These are phyloP conservation scores for Dasypolia templi DNA, from an alignment of 2,888 invertebrate species.

Conservation along the genomic window DNA sequence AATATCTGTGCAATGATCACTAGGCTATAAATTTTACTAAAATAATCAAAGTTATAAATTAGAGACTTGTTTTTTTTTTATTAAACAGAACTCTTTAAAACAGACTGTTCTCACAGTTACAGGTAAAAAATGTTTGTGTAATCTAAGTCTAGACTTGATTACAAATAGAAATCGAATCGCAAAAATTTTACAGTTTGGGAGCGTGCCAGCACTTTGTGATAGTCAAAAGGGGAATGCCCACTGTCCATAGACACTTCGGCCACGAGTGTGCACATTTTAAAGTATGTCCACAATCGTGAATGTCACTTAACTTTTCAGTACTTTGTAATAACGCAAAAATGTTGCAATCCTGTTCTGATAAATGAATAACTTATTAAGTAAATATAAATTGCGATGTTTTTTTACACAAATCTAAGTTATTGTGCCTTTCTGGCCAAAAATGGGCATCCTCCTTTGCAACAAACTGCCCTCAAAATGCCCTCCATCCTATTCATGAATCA, in stretches of 20 bases:
- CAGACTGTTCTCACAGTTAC: not conserved
- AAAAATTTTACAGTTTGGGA: not conserved
- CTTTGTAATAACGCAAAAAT: too few species aligned
- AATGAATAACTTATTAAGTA: too few species aligned
- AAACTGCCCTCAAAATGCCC: not conserved
- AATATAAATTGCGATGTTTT: too few species aligned
- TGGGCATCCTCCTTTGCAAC: too few species aligned
- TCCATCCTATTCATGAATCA: not conserved
- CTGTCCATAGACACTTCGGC: too few species aligned
- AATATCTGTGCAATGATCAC: conserved; percentile 13
- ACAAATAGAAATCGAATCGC: not conserved
- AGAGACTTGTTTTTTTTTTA: not conserved
- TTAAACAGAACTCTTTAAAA: not conserved
- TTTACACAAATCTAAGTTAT: too few species aligned
- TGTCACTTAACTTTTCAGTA: too few species aligned
- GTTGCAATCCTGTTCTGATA: too few species aligned
- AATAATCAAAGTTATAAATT: not conserved
- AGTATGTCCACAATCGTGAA: too few species aligned
- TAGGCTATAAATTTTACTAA: not conserved
- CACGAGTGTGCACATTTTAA: too few species aligned
- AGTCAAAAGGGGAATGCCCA: too few species aligned
- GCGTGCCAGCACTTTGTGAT: not conserved
- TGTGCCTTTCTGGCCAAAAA: too few species aligned
- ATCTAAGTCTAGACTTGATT: not conserved
- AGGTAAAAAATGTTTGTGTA: not conserved